Evolutionary conservation across 2,888 invertebrate species (phyloP).

Genomic region (Erannis defoliaria): DNA sequence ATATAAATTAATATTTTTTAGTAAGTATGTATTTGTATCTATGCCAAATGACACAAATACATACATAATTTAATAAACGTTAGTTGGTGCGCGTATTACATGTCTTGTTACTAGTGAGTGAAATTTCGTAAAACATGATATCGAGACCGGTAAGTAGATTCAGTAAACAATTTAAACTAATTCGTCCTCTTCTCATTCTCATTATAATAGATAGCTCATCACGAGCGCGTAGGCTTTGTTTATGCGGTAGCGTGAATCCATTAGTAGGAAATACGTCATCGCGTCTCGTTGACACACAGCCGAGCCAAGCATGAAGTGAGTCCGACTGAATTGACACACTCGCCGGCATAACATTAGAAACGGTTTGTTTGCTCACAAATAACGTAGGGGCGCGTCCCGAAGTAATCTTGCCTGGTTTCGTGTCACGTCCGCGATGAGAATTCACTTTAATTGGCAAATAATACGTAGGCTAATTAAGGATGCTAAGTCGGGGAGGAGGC

Average conservation of each 20-base stretch:
- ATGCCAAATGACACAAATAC: slow-evolving; percentile 5
- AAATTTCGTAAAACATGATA: slow-evolving; percentile 3
- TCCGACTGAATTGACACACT: slow-evolving; percentile 42
- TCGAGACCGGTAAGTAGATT: slow-evolving; percentile 7
- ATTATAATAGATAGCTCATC: slow-evolving; percentile 52
- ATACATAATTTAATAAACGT: neutral
- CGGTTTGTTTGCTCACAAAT: slow-evolving; percentile 67
- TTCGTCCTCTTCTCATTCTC: slow-evolving; percentile 32
- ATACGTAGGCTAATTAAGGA: slow-evolving; percentile 87
- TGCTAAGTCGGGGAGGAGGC: slow-evolving; percentile 83
- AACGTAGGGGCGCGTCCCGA: slow-evolving; percentile 58
- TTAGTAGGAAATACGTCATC: slow-evolving; percentile 57
- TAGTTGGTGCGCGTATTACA: neutral
- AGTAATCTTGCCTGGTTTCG: slow-evolving; percentile 75
- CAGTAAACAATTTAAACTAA: slow-evolving; percentile 21
- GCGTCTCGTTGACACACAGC: slow-evolving; percentile 49
- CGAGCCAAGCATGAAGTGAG: slow-evolving; percentile 47
- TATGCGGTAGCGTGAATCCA: slow-evolving; percentile 52
- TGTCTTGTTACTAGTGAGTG: too few relatives aligned
- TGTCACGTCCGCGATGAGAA: slow-evolving; percentile 84
- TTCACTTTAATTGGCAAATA: slow-evolving; percentile 87
- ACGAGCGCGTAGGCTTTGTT: slow-evolving; percentile 49
- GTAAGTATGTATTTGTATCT: slow-evolving; percentile 1
- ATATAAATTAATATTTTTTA: slow-evolving; percentile 28
- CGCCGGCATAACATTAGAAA: slow-evolving; percentile 47